Conservation (phyloP, 2,113 vertebrate species). For the Aplodontia rufa region DNA sequence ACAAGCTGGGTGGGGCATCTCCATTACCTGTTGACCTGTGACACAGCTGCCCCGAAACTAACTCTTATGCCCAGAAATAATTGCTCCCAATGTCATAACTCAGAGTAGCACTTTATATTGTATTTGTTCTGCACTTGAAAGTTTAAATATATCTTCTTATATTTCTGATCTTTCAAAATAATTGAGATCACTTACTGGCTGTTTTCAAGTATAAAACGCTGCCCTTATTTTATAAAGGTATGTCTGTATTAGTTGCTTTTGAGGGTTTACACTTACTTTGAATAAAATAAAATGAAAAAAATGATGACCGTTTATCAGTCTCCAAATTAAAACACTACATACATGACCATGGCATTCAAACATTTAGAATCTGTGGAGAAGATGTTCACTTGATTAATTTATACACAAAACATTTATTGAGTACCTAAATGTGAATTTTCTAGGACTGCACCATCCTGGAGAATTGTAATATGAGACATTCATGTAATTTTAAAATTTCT, state of each 20-base stretch:
- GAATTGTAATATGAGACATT: not conserved
- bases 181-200: not conserved
- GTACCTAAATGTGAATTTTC: not conserved
- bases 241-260: not conserved
- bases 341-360: not conserved
- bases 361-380: not conserved
- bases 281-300: not conserved
- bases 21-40: not conserved
- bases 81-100: not conserved
- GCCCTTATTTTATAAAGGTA: not conserved
- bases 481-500: not conserved
- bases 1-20: not conserved
- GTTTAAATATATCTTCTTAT: not conserved
- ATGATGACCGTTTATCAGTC: not conserved
- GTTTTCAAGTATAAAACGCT: not conserved
- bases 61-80: not conserved
- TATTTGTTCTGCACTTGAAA: not conserved
- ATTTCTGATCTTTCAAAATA: conserved; percentile 10
- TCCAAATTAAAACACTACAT: not conserved
- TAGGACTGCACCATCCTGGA: not conserved
- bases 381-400: not conserved
- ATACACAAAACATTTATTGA: not conserved
- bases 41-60: not conserved
- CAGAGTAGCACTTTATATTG: not conserved
- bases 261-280: not conserved